A percentile compares a stretch with the other conserved stretches of the same genome.
Evolutionary conservation across 64 coral and sea anemone genomes (phyloP).

Genomic region (Exaiptasia diaphana): DNA sequence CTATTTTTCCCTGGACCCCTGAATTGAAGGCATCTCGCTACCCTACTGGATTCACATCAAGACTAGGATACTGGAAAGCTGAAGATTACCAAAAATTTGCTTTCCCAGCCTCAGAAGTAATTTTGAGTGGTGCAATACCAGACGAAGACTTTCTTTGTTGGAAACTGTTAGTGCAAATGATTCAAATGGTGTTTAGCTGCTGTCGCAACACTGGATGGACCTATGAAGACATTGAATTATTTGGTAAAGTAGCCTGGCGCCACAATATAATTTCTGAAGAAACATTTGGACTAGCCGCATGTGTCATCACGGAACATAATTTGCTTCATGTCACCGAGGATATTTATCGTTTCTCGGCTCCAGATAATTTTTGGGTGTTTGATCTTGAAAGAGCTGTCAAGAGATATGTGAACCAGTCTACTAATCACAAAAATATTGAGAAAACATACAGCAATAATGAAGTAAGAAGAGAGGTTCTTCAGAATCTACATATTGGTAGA

Average conservation of each 20-base stretch:
- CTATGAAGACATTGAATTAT: constrained; percentile 41
- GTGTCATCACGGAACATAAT: constrained; percentile 51
- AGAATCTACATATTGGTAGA: constrained; percentile 30
- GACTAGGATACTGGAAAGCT: constrained; percentile 34
- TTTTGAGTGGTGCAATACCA: constrained; percentile 16
- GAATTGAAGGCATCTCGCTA: constrained; percentile 41
- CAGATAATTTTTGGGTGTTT: constrained; percentile 57
- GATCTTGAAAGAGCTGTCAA: constrained; percentile 57
- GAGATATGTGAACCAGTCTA: constrained; percentile 43
- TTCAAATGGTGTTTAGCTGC: constrained; percentile 47
- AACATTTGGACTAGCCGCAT: constrained; percentile 30
- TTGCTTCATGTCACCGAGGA: constrained; percentile 46
- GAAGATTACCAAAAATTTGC: constrained; percentile 49
- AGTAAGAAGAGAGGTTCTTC: constrained; percentile 52
- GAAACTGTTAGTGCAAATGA: constrained; percentile 41
- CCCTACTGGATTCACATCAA: constrained; percentile 26
- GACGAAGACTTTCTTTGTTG: constrained; percentile 50
- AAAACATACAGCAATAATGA: constrained; percentile 42
- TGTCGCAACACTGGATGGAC: constrained; percentile 11
- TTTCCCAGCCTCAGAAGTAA: constrained; percentile 48
- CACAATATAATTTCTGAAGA: constrained; percentile 40
- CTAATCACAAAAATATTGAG: constrained; percentile 39
- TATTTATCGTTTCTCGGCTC: constrained; percentile 41
- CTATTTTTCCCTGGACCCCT: constrained; percentile 45
- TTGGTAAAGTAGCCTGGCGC: constrained; percentile 27